Percentiles rank a stretch among this genome's conserved stretches.
phyloP scores from a whole-genome alignment of 2,888 invertebrate genomes.

The Anthrax anthrax region DNA sequence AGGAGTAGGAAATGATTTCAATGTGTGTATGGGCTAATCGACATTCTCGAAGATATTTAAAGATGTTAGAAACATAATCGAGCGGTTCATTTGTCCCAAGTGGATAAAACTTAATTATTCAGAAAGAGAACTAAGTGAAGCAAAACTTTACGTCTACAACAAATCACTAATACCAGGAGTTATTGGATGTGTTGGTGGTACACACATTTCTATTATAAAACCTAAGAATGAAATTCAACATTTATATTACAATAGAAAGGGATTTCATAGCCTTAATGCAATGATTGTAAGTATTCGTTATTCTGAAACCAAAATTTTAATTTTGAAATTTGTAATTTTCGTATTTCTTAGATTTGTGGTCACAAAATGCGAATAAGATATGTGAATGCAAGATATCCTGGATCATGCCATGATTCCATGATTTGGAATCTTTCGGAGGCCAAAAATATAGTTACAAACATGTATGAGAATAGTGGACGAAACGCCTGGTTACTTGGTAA shows the following conservation, averaged over 20 bases:
- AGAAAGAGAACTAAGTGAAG: neutral
- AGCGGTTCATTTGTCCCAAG: neutral
- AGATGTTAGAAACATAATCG: neutral
- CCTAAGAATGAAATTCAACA: neutral
- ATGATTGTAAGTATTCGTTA: neutral
- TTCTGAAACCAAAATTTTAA: neutral
- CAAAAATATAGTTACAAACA: neutral
- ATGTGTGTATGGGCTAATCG: neutral
- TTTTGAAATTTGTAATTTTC: neutral
- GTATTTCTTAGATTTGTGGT: neutral
- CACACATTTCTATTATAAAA: neutral
- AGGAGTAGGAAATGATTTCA: neutral
- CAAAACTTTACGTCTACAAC: neutral
- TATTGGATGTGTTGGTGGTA: neutral
- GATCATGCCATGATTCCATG: neutral
- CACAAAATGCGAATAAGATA: neutral
- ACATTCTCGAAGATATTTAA: neutral
- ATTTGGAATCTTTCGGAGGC: neutral
- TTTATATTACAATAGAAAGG: neutral
- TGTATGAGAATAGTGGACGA: neutral
- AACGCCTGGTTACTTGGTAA: neutral
- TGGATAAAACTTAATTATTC: neutral
- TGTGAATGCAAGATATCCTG: neutral
- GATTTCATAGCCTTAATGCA: too few species aligned
- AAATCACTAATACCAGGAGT: neutral